Percentiles rank a stretch among this genome's conserved stretches.
Conservation (phyloP, 2,888 invertebrate genomes). For the Steromphala cineraria region DNA sequence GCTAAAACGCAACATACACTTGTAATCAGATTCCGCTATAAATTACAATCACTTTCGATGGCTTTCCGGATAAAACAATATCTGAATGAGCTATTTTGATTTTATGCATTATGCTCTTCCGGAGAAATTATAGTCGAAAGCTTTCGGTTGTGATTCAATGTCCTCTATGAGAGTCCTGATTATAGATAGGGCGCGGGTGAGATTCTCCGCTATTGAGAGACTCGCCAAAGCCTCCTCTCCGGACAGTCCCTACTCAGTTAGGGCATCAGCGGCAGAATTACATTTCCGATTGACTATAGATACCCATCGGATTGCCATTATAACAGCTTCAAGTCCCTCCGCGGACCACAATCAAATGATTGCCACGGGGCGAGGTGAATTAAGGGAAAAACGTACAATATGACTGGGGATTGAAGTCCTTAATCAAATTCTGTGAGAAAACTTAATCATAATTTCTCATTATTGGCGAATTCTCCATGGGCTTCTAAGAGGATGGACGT, state of each 20-base stretch:
- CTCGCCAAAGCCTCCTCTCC: neutral
- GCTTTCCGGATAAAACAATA: constrained; percentile 4
- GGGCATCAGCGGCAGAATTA: constrained; percentile 9
- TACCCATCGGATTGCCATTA: constrained; percentile 22
- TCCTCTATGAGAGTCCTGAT: neutral
- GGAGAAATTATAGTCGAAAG: constrained; percentile 1
- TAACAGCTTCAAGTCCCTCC: constrained; percentile 4
- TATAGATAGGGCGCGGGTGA: constrained; percentile 8
- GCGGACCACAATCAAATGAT: constrained; percentile 26
- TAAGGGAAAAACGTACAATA: constrained; percentile 37
- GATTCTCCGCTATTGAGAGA: neutral
- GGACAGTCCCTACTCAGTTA: neutral
- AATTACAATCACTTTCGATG: neutral
- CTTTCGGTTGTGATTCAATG: neutral
- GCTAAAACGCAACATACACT: constrained; percentile 3
- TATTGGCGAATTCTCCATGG: constrained; percentile 19
- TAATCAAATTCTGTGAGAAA: constrained; percentile 38
- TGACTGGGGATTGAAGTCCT: constrained; percentile 34
- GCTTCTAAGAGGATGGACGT: neutral
- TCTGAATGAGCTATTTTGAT: constrained; percentile 15
- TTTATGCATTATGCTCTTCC: constrained; percentile 17
- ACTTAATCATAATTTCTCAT: constrained; percentile 42
- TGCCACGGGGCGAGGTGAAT: constrained; percentile 25
- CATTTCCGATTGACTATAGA: constrained; percentile 16
- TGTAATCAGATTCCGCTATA: neutral